Base-by-base conservation (phyloP, 2,113 vertebrate genomes). In the Atrichornis clamosus region DNA sequence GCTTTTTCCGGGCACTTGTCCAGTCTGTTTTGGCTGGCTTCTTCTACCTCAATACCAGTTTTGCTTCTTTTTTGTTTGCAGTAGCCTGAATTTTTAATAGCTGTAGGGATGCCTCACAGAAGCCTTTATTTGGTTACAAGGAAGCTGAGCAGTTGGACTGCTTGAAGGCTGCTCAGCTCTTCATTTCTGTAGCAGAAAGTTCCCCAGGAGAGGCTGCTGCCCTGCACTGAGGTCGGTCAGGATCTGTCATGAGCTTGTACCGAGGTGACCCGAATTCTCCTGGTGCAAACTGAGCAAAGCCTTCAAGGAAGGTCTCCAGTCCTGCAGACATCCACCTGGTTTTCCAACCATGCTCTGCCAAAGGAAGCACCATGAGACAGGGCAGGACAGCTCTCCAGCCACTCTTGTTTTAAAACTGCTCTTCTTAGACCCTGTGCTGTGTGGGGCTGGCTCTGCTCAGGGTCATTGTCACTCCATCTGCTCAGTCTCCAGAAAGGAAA, bases 1-100 rank as follows among this genome's bases (percentile, higher is more conserved):
- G 16, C 73, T 87, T 95, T 97, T 97, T 95, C 95, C 64, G n/a
- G 94, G 94, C 89, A n/a, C 22, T 74, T 81, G 5, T 39, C 95
- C 95, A 96, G 16, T 77, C 50, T 63, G 78, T 87, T 86, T 74
- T 95, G 90, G 73, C 93, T 81, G 73, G 30, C 73, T 78, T 4
- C 83, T 94, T 91, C 72, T 81, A 39, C 91, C 78, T 93, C 84
- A 90, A 2, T 89, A 39, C 56, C 70, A 95, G 33, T 92, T 92
- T 93, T 93, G 52, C 89, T 92, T 19, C 83, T 70, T 95, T 93
- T 93, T 86, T 95, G 83, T 95, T 95, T 81, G 86, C 55, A 89
- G 86, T 89, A 96, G 91, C 83, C 52, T 91, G 86, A 55, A 90
- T 95, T 84, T 93, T 67, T 89, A 81, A 81, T 92, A 67, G 64